Base-by-base conservation (phyloP, 1,140 invertebrate genomes). In the Tetramorium alpestre region DNA sequence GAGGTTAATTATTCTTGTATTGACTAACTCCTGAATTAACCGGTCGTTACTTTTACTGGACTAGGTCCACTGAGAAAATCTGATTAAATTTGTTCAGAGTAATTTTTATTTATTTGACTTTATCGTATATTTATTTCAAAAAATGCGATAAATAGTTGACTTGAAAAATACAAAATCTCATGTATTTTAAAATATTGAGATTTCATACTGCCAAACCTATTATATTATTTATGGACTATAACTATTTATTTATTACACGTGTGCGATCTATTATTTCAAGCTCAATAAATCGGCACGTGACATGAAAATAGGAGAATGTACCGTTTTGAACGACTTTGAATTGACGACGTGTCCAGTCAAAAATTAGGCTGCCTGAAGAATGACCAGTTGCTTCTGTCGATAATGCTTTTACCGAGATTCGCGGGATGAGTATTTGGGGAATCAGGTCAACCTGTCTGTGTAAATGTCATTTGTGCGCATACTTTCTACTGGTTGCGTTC, bases 401-500 rank as follows among this genome's bases (percentile, higher is more conserved):
- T 85, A 73, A 80, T 77, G 8, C 38, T 64, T 78, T 49, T 51
- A 73, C n/a, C 60, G 56, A 49, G 18, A 88, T 84, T 89, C n/a
- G 65, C 49, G 54, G 16, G 51, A 54, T 44, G 25, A 11, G 88
- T 90, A 91, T 93, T 93, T 88, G 70, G 91, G 87, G 80, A 92
- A 93, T 92, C 70, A 84, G 92, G 93, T 82, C 92, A 89, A 82
- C 64, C 78, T 89, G 81, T 89, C 69, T 92, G 84, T 70, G 49
- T 77, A 89, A 91, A 91, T 89, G 88, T 91, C 87, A 82, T 92
- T 69, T 78, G 72, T 75, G 58, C 70, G 77, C 88, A 88, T 88
- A 93, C 92, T 93, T 93, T 93, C 92, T 93, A 93, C 56, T 33
- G 62, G 64, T 84, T 87, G 54, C 56, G 51, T 86, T 75, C 28